Conservation (phyloP, 2,888 invertebrate genomes). For the Drosophila nr. medialis region DNA sequence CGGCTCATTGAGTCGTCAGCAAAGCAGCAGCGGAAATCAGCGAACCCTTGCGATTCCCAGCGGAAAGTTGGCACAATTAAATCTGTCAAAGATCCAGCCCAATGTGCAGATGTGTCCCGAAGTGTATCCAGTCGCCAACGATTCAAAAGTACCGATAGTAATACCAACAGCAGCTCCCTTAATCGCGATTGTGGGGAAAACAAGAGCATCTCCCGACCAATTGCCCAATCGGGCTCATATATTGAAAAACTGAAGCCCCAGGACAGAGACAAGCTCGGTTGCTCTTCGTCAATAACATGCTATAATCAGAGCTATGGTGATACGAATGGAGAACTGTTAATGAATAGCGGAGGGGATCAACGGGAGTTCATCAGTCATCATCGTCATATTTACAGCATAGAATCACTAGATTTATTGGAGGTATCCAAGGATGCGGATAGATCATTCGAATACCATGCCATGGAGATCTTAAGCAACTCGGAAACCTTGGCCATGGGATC, state of each 20-base stretch:
- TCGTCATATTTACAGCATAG: constrained; percentile 78
- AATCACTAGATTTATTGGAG: constrained; percentile 77
- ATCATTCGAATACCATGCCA: constrained; percentile 79
- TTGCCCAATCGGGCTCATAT: constrained; percentile 82
- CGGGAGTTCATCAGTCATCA: constrained; percentile 60
- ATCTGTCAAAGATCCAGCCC: constrained; percentile 76
- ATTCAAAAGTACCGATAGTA: constrained; percentile 76
- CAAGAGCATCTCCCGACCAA: constrained; percentile 71
- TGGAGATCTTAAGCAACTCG: constrained; percentile 82
- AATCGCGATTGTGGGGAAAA: constrained; percentile 65
- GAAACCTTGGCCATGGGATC: constrained; percentile 82
- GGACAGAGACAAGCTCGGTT: constrained; percentile 31
- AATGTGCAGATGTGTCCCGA: constrained; percentile 82
- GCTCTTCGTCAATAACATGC: constrained; percentile 49
- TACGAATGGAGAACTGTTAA: constrained; percentile 28
- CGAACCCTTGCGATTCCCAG: constrained; percentile 67
- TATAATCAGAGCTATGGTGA: constrained; percentile 83
- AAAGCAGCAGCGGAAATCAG: constrained; percentile 80
- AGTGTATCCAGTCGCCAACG: constrained; percentile 76
- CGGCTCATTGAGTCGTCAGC: constrained; percentile 83
- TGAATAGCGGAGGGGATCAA: constrained; percentile 27
- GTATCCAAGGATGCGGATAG: constrained; percentile 68
- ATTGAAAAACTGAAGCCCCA: constrained; percentile 81
- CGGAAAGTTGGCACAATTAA: constrained; percentile 75
- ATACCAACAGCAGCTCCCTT: constrained; percentile 73